phyloP scores from a whole-genome alignment of 2,888 invertebrate species.

The Parnassius glacialis region DNA sequence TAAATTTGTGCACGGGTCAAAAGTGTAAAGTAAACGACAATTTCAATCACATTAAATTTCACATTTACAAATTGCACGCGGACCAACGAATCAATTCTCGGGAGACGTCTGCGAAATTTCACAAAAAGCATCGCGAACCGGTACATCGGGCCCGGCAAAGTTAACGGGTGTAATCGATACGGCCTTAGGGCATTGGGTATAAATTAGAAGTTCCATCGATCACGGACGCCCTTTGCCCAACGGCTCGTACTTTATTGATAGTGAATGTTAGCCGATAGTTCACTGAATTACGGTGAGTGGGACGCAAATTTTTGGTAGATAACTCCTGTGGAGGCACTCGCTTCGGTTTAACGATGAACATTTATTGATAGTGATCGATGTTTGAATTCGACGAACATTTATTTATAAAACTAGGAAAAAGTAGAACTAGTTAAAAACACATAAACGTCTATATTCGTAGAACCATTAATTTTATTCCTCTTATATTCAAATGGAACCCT shows the following conservation, averaged over 20 bases:
- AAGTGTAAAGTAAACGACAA: slow-evolving; percentile 19
- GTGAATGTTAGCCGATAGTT: slow-evolving; percentile 72
- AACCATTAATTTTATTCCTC: too few species aligned
- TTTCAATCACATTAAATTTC: slow-evolving; percentile 24
- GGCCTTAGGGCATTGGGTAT: slow-evolving; percentile 78
- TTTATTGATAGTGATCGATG: too few species aligned
- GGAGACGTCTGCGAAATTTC: slow-evolving; percentile 57
- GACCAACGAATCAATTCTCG: slow-evolving; percentile 46
- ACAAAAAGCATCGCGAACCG: slow-evolving; percentile 61
- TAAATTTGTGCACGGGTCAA: neutral
- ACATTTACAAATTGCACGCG: slow-evolving; percentile 25
- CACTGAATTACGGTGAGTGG: slow-evolving; percentile 42
- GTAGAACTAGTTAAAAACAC: too few species aligned
- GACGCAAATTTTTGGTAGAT: slow-evolving; percentile 25
- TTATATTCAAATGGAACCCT: too few species aligned
- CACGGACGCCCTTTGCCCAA: slow-evolving; percentile 77
- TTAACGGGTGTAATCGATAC: slow-evolving; percentile 75
- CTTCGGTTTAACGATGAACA: neutral
- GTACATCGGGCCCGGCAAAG: slow-evolving; percentile 53
- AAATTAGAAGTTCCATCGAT: slow-evolving; percentile 80
- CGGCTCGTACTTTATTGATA: slow-evolving; percentile 76
- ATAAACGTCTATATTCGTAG: too few species aligned
- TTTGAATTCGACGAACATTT: too few species aligned
- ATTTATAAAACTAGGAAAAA: too few species aligned
- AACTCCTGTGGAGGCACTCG: neutral